These are phyloP conservation scores for Sorex maritimensis DNA, from an alignment of 2,797 vertebrate species.

Conservation along the genomic window DNA sequence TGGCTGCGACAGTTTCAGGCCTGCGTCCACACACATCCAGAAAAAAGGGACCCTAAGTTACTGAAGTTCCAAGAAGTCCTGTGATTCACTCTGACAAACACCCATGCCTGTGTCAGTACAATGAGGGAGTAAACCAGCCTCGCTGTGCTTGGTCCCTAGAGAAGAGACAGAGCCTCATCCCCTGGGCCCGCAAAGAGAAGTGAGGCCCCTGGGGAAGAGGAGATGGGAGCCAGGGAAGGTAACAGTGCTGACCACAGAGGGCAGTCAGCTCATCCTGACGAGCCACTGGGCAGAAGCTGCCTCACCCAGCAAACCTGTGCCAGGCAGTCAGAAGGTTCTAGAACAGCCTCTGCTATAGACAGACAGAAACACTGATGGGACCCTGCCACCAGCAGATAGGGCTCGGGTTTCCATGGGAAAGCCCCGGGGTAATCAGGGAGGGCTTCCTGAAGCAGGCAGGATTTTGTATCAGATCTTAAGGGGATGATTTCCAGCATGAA, in stretches of 20 bases:
- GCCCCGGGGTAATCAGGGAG: not conserved
- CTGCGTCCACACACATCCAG: not conserved
- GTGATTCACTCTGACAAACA: not conserved
- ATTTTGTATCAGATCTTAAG: not conserved
- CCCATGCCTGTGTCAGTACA: not conserved
- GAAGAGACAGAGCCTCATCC: not conserved
- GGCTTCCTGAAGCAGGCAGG: constrained; percentile 5
- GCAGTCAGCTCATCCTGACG: not conserved
- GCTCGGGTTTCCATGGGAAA: too few relatives aligned
- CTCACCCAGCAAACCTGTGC: not conserved
- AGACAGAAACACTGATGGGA: not conserved
- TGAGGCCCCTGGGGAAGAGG: not conserved
- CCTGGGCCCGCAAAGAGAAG: not conserved
- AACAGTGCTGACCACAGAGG: not conserved
- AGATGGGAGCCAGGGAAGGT: not conserved
- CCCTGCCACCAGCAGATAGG: too few relatives aligned
- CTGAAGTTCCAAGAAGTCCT: not conserved
- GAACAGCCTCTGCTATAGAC: too few relatives aligned
- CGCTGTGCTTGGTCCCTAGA: not conserved
- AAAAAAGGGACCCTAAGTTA: not conserved
- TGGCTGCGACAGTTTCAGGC: too few relatives aligned
- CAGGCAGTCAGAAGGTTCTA: not conserved
- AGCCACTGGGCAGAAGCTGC: not conserved
- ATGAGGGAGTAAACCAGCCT: not conserved
- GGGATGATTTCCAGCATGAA: not conserved